These are phyloP conservation scores for Empis stercorea DNA, from an alignment of 2,888 invertebrate species.

Conservation along the genomic window DNA sequence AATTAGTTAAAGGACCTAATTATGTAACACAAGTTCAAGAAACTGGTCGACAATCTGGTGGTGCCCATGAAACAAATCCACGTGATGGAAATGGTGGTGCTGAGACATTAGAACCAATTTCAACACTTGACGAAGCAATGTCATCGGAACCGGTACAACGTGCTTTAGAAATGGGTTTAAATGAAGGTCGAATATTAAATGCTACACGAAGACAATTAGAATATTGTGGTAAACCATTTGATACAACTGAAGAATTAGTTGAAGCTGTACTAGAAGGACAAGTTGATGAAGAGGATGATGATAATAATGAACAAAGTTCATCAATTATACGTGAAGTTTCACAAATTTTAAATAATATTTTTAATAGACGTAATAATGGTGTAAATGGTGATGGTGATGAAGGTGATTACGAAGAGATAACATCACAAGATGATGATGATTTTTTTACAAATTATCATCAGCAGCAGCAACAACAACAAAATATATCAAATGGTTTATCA, in stretches of 20 bases:
- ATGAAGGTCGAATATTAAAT: constrained; percentile 43
- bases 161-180: constrained; percentile 48
- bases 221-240: constrained; percentile 47
- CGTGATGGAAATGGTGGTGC: not conserved
- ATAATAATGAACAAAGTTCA: constrained; percentile 7
- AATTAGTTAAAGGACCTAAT: constrained; percentile 65
- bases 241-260: constrained; percentile 51
- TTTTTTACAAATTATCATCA: too few species aligned
- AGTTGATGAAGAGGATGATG: constrained; percentile 38
- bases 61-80: not conserved
- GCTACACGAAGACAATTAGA: constrained; percentile 45
- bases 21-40: constrained; percentile 47
- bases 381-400: not conserved
- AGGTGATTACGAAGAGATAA: constrained; percentile 2
- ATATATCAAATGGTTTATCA: constrained; percentile 1
- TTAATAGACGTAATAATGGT: constrained; percentile 4
- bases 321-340: constrained; percentile 16
- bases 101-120: not conserved
- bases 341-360: constrained; percentile 14
- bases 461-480: constrained; percentile 1
- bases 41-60: constrained; percentile 11
- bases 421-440: constrained; percentile 1
- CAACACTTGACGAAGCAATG: constrained; percentile 36
- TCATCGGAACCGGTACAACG: constrained; percentile 36
- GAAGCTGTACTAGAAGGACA: constrained; percentile 60